Base-by-base conservation (phyloP, 2,797 vertebrate genomes). In the Protonibea diacanthus region DNA sequence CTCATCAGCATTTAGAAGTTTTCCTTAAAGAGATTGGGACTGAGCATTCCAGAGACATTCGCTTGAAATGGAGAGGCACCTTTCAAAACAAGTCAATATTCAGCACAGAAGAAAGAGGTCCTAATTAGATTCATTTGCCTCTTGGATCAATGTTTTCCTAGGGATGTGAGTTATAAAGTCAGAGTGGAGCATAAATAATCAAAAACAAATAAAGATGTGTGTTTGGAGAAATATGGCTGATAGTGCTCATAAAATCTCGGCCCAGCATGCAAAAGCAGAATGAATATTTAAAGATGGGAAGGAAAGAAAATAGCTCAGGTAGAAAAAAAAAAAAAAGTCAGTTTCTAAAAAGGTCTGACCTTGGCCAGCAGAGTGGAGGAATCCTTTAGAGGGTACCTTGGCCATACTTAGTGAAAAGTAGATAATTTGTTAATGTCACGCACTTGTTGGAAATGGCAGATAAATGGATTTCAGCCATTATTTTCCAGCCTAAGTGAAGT, bases 401-500 rank as follows among this genome's bases (percentile, higher is more conserved):
- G 91, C 92, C 95, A 95, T 95, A 96, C 95, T 96, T 95, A 96
- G 94, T 91, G 94, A 96, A 96, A 96, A 94, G 95, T 93, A 95
- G 94, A 95, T 96, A 94, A 95, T 96, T 96, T 93, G 93, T 96
- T 96, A 95, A 95, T 95, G 95, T 96, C 96, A 94, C 94, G 91
- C 93, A 95, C 94, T 95, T 95, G 95, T 95, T 96, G 93, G 95
- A 96, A 96, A 96, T 95, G 95, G 95, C 94, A 95, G 95, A 96
- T 96, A 96, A 96, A 96, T 96, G 96, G 95, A 96, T 96, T 96
- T 93, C 91, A 92, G 94, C 95, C 95, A 95, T 96, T 96, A 96
- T 96, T 96, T 95, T 94, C 94, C 85, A 64, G 94, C 94, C 93
- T 96, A 95, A 96, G 95, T 96, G 95, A 96, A 96, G 95, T 95